Percentiles rank a stretch among this genome's conserved stretches.
Evolutionary conservation across 2,888 invertebrate genomes (phyloP).

Genomic region (Heliconius cydno): DNA sequence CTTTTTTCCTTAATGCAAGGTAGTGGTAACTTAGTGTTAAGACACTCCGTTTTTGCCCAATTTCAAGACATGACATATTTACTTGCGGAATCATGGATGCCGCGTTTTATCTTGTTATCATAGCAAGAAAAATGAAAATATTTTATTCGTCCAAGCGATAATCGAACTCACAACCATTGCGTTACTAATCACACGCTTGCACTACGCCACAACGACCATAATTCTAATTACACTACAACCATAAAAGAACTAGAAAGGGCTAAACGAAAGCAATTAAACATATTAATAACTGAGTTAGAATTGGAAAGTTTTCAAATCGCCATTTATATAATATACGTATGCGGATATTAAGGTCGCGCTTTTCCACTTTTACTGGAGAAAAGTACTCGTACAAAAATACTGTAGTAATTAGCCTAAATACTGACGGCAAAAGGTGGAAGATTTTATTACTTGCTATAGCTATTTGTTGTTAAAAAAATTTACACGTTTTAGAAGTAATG

Average conservation of each 20-base stretch:
- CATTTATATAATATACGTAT: constrained; percentile 37
- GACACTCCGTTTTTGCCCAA: no score
- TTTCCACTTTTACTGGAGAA: constrained; percentile 34
- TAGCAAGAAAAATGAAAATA: no score
- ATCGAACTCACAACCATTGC: not conserved
- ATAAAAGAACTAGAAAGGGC: constrained; percentile 32
- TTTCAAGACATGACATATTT: no score
- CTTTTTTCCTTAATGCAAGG: no score
- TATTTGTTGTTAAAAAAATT: constrained; percentile 31
- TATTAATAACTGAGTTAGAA: constrained; percentile 31
- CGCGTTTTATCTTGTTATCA: no score
- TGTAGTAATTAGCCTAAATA: constrained; percentile 42
- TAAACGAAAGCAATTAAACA: constrained; percentile 16
- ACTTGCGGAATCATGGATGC: no score
- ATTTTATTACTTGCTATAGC: constrained; percentile 29
- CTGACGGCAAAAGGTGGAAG: constrained; percentile 10
- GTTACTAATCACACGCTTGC: no score
- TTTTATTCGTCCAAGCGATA: not conserved
- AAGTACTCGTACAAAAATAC: constrained; percentile 22
- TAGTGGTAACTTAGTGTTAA: no score
- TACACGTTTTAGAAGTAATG: not conserved
- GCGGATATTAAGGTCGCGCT: constrained; percentile 38
- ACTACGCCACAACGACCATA: not conserved
- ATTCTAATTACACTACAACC: not conserved
- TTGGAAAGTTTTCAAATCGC: constrained; percentile 42